Evolutionary conservation across 2,888 invertebrate species (phyloP).

Genomic region (Gymnocheta viridis): DNA sequence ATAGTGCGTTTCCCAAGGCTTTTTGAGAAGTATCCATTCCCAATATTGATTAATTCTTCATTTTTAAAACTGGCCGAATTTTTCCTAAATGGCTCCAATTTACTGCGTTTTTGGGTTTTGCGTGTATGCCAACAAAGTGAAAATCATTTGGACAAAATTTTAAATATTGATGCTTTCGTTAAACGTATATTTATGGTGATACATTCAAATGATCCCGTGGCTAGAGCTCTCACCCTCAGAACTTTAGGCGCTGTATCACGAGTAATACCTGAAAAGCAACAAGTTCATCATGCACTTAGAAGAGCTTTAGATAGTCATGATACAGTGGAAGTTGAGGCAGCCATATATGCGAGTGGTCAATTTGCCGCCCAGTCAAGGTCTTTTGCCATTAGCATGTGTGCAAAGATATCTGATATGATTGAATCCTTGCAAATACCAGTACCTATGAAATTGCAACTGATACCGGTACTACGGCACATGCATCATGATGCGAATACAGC

Average conservation of each 20-base stretch:
- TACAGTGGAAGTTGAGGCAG: slow-evolving; percentile 97
- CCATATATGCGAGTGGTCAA: slow-evolving; percentile 96
- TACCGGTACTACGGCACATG: slow-evolving; percentile 95
- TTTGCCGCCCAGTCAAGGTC: slow-evolving; percentile 97
- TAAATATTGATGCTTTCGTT: slow-evolving; percentile 97
- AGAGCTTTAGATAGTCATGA: slow-evolving; percentile 96
- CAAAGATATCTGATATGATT: slow-evolving; percentile 97
- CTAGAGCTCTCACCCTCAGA: slow-evolving; percentile 91
- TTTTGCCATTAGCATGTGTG: slow-evolving; percentile 98
- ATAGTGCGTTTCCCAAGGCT: slow-evolving; percentile 96
- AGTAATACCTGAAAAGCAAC: slow-evolving; percentile 95
- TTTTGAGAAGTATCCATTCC: slow-evolving; percentile 99
- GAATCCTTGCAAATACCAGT: slow-evolving; percentile 95
- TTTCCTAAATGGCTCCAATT: slow-evolving; percentile 94
- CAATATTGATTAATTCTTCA: slow-evolving; percentile 97
- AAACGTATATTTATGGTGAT: slow-evolving; percentile 95
- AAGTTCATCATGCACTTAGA: slow-evolving; percentile 96
- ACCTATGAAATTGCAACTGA: slow-evolving; percentile 93
- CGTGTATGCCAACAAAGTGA: slow-evolving; percentile 97
- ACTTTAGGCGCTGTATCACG: slow-evolving; percentile 96
- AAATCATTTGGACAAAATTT: slow-evolving; percentile 96
- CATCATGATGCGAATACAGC: slow-evolving; percentile 89
- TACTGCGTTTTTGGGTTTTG: slow-evolving; percentile 94
- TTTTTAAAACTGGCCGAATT: slow-evolving; percentile 97
- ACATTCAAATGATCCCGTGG: slow-evolving; percentile 98